Conservation (phyloP, 2,797 vertebrate species). For the Heterohyrax brucei region DNA sequence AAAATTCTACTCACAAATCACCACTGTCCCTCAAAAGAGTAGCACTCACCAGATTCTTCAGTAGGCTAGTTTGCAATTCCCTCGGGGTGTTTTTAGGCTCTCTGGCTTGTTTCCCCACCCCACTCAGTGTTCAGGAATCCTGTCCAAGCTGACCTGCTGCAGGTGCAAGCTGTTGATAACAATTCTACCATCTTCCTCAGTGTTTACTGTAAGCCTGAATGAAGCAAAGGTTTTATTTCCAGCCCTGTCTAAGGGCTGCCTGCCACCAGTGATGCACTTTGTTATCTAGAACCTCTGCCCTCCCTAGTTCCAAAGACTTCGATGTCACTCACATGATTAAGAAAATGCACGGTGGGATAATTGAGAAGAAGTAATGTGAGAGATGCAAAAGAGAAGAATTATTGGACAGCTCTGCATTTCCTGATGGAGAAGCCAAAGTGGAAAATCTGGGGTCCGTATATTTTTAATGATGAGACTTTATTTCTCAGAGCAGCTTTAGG, state of each 20-base stretch:
- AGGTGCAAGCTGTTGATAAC: background rate
- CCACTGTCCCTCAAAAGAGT: background rate
- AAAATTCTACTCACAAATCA: background rate
- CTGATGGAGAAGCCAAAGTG: background rate
- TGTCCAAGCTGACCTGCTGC: background rate
- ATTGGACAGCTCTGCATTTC: background rate
- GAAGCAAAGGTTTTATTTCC: conserved; percentile 51
- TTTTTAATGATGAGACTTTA: background rate
- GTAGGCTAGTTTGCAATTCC: conserved; percentile 3
- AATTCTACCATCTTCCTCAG: background rate
- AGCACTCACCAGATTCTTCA: background rate
- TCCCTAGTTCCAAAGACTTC: conserved; percentile 27
- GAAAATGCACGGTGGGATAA: background rate
- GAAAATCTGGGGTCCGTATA: background rate
- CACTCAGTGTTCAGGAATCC: background rate
- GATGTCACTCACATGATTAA: background rate
- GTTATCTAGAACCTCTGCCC: conserved; percentile 46
- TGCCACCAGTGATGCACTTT: background rate
- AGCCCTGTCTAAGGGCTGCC: background rate
- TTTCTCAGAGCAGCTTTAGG: background rate
- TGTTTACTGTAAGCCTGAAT: conserved; percentile 4
- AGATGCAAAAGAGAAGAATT: background rate
- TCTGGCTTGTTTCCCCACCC: background rate
- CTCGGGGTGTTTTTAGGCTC: background rate
- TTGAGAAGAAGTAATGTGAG: background rate